phyloP scores from a whole-genome alignment of 2,888 invertebrate species.

The Phaonia tiefii region DNA sequence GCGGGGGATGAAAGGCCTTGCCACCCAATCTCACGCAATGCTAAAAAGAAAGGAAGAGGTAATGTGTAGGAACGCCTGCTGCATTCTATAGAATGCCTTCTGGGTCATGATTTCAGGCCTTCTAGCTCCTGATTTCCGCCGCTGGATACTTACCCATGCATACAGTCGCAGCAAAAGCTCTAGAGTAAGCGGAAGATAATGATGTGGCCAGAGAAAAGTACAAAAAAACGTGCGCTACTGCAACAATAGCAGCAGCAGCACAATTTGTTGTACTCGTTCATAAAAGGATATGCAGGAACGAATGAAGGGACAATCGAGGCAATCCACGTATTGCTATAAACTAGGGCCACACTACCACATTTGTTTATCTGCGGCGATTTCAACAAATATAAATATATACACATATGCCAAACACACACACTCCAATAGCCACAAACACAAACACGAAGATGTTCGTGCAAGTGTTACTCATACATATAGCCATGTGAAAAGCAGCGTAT shows the following conservation, averaged over 20 bases:
- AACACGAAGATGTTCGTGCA: background rate
- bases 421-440: background rate
- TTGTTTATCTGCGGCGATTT: conserved; percentile 45
- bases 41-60: too few species aligned
- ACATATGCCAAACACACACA: background rate
- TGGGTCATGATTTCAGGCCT: too few species aligned
- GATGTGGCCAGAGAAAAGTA: conserved; percentile 40
- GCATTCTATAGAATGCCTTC: too few species aligned
- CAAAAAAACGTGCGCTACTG: background rate
- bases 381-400: background rate
- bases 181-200: conserved; percentile 48
- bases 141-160: too few species aligned
- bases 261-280: too few species aligned
- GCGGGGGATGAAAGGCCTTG: too few species aligned
- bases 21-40: too few species aligned
- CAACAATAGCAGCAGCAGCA: too few species aligned
- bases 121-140: too few species aligned
- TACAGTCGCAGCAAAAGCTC: too few species aligned
- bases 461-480: background rate
- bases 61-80: too few species aligned
- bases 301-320: background rate
- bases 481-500: conserved; percentile 23
- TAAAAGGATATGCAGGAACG: conserved; percentile 6
- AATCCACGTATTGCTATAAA: conserved; percentile 30
- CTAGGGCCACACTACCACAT: conserved; percentile 34